These are phyloP conservation scores for Enteromius fasciolatus DNA, from an alignment of 2,797 vertebrate genomes.

Conservation along the genomic window DNA sequence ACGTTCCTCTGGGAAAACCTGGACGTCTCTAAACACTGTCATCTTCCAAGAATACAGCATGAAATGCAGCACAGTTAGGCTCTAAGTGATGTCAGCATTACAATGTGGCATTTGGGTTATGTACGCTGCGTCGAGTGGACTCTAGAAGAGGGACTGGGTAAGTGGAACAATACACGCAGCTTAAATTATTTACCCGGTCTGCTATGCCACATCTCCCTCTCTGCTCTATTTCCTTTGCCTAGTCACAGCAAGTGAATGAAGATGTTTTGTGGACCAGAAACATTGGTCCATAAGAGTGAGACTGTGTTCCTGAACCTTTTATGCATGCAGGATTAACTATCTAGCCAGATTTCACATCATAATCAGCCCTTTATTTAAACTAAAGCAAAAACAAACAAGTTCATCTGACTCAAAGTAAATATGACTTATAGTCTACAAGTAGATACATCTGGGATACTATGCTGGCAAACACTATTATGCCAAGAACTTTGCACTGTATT, in stretches of 20 bases:
- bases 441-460: background rate
- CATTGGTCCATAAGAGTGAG: slow-evolving; percentile 13
- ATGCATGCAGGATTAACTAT: background rate
- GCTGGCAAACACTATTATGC: background rate
- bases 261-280: slow-evolving; percentile 28
- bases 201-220: slow-evolving; percentile 37
- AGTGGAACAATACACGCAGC: slow-evolving; percentile 69
- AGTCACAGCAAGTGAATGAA: slow-evolving; percentile 6
- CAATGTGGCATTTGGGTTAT: slow-evolving; percentile 57
- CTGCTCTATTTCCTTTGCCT: slow-evolving; percentile 35
- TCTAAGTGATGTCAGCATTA: slow-evolving; percentile 60
- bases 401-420: background rate
- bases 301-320: background rate
- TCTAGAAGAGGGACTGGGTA: slow-evolving; percentile 69
- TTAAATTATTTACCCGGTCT: slow-evolving; percentile 74
- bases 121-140: slow-evolving; percentile 51
- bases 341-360: background rate
- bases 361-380: background rate
- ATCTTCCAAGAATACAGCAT: slow-evolving; percentile 41
- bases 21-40: slow-evolving; percentile 27
- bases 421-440: background rate
- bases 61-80: slow-evolving; percentile 46
- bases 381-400: background rate
- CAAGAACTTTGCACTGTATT: slow-evolving; percentile 2
- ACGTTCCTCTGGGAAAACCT: slow-evolving; percentile 25